A percentile compares a stretch with the other conserved stretches of the same genome.
Evolutionary conservation across 2,113 vertebrate genomes (phyloP).

Genomic region (Solenodon paradoxus): DNA sequence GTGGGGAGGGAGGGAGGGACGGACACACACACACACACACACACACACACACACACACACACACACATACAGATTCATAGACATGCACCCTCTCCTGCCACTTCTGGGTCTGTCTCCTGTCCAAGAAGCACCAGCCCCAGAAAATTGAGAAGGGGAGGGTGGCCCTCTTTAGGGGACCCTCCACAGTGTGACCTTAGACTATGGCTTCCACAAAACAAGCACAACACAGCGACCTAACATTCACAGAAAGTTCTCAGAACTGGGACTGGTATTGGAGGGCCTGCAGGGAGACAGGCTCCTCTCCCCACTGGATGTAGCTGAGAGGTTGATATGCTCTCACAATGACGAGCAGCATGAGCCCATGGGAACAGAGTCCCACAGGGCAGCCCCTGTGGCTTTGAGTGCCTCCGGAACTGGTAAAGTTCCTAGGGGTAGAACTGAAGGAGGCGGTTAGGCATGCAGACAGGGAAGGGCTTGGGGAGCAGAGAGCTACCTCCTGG

Average conservation of each 20-base stretch:
- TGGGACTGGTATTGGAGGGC: neutral
- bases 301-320: neutral
- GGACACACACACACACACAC: too few species aligned
- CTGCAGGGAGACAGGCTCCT: neutral
- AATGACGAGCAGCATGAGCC: neutral
- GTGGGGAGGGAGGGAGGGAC: fast-evolving
- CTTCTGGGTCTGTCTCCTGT: neutral
- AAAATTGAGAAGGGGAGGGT: neutral
- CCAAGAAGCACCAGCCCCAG: neutral
- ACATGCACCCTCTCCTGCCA: too few species aligned
- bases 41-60: too few species aligned
- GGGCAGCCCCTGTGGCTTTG: neutral
- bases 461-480: neutral
- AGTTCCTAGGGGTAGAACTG: too few species aligned
- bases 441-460: neutral
- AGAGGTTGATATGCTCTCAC: neutral
- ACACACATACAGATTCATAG: too few species aligned
- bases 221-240: neutral
- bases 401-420: neutral
- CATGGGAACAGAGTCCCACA: neutral
- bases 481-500: neutral
- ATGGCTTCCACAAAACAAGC: neutral
- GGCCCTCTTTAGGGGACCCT: neutral
- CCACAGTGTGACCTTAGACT: neutral
- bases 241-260: too few species aligned